Base-by-base conservation (phyloP, 1,140 invertebrate species). In the Drosophila paulistorum region DNA sequence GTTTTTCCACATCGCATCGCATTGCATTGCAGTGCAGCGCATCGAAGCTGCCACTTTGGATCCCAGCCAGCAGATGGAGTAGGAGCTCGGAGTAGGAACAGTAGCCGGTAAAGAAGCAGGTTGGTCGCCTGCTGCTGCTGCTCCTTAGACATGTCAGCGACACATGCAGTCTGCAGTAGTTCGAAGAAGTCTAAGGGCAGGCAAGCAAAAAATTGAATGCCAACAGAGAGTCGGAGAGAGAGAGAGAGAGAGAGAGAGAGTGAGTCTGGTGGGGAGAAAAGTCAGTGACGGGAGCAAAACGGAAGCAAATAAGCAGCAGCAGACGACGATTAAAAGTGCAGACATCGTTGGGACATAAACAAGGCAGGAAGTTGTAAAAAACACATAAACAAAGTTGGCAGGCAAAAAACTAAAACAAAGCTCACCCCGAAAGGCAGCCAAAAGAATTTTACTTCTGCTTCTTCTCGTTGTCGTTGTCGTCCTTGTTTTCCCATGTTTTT, bases 131-230 rank as follows among this genome's bases (percentile, higher is more conserved):
- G 37, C 42, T 30, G 45, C 41, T 57, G 55, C 42, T 65, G 74
- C 80, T 82, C 68, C 75, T 80, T 74, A 78, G 78, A 78, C 78
- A 80, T 74, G 78, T 80, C 78, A 80, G 71, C 78, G 75, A 74
- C 77, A 80, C 71, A 78, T 75, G 75, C 78, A 79, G 70, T 77
- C 75, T 71, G 74, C 74, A 60, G 62, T 35, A 60, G 58, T 51
- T 51, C 45, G 45, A 51, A 30, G 14, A 37, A 35, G 41, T 54
- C 64, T 51, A 30, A 65, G 57, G 33, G 66, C 55, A 54, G 33
- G 58, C 59, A 63, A 77, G 62, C 58, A 42, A 60, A 55, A 77
- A 80, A 80, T 74, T 68, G 64, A 71, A 74, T 71, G 77, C 64
- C 67, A 72, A 61, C 61, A 63, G 42, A 30, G 37, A 73, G 75